phyloP scores from a whole-genome alignment of 2,113 vertebrate genomes.

The Microcebus griseorufus region DNA sequence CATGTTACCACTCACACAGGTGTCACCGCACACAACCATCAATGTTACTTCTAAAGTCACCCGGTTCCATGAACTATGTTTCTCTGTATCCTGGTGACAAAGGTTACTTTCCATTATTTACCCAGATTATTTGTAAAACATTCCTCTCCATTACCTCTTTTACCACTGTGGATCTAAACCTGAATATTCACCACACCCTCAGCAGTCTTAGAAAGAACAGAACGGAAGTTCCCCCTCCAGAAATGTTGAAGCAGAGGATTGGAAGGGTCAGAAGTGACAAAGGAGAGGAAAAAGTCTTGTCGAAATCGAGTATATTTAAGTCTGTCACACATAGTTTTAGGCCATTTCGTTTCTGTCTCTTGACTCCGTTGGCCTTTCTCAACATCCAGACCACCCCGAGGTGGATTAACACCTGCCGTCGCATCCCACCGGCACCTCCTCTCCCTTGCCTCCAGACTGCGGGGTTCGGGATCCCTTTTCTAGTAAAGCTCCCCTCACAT shows the following conservation, averaged over 20 bases:
- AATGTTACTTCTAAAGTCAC: background rate
- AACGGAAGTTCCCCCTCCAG: background rate
- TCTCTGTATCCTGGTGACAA: background rate
- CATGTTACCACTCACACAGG: constrained; percentile 11
- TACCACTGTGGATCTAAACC: background rate
- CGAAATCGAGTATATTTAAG: background rate
- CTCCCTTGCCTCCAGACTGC: background rate
- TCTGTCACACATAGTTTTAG: background rate
- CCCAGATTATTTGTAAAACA: background rate
- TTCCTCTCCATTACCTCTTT: background rate
- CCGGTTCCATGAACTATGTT: background rate
- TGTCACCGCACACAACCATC: background rate
- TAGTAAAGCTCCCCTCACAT: background rate
- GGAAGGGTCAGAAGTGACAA: background rate
- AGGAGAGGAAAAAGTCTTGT: background rate
- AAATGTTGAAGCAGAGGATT: background rate
- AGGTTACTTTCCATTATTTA: background rate
- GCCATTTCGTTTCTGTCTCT: background rate
- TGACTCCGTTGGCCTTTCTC: background rate
- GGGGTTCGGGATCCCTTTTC: background rate
- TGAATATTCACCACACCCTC: background rate
- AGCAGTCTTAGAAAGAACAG: background rate
- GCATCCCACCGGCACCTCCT: background rate
- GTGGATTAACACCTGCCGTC: background rate
- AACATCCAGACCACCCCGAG: background rate